A percentile compares a stretch with the other conserved stretches of the same genome.
These are phyloP conservation scores for Drosophila bocki DNA, from an alignment of 1,140 invertebrate species.

Conservation along the genomic window DNA sequence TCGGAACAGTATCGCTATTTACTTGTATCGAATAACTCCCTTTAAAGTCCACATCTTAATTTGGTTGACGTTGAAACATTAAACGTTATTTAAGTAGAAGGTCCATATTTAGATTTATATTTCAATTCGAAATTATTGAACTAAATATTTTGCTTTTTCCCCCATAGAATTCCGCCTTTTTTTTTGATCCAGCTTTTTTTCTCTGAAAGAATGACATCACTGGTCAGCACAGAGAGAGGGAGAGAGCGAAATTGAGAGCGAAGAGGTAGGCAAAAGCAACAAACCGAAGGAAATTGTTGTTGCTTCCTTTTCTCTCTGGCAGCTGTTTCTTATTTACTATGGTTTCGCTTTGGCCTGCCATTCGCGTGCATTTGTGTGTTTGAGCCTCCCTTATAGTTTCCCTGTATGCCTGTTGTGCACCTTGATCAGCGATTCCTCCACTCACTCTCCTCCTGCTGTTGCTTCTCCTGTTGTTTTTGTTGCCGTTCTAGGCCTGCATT, in stretches of 20 bases:
- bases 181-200: too few relatives aligned
- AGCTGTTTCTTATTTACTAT: slow-evolving; percentile 83
- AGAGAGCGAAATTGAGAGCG: slow-evolving; percentile 24
- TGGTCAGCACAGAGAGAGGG: not conserved
- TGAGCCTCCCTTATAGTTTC: slow-evolving; percentile 75
- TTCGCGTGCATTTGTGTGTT: slow-evolving; percentile 64
- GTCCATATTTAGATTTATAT: too few relatives aligned
- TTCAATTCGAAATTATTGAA: too few relatives aligned
- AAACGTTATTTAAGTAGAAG: too few relatives aligned
- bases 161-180: too few relatives aligned
- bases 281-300: slow-evolving; percentile 6
- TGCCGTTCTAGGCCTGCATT: slow-evolving; percentile 63
- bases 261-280: slow-evolving; percentile 20
- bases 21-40: too few relatives aligned
- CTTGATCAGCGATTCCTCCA: slow-evolving; percentile 57
- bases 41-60: too few relatives aligned
- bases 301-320: slow-evolving; percentile 46
- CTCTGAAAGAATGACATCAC: too few relatives aligned
- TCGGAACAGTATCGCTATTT: too few relatives aligned
- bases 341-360: slow-evolving; percentile 70
- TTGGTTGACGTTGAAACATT: too few relatives aligned
- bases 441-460: slow-evolving; percentile 40
- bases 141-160: too few relatives aligned
- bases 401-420: slow-evolving; percentile 59
- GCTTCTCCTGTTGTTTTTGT: slow-evolving; percentile 37